Conservation (phyloP, 1,140 invertebrate genomes). For the Capitella teleta region DNA sequence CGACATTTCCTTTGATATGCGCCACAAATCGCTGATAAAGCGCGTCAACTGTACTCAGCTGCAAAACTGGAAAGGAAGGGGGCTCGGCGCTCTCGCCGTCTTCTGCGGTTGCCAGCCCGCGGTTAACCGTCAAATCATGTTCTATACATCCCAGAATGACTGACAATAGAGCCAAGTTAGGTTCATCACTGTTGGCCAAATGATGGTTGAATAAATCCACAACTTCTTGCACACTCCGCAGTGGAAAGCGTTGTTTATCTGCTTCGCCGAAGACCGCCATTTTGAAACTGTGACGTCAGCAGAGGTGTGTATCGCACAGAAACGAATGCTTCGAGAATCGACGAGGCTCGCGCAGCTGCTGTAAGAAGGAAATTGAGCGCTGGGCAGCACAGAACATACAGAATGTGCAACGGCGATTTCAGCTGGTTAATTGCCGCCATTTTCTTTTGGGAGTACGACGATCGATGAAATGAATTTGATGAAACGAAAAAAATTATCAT, state of each 20-base stretch:
- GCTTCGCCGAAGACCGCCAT: slow-evolving; percentile 40
- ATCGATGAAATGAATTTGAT: too few species aligned
- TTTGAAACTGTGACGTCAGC: slow-evolving; percentile 33
- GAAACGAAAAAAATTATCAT: too few species aligned
- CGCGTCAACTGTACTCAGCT: slow-evolving; percentile 58
- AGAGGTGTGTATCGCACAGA: too few species aligned
- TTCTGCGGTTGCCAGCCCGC: slow-evolving; percentile 26
- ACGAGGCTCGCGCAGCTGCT: too few species aligned
- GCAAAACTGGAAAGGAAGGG: slow-evolving; percentile 49
- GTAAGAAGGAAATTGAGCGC: too few species aligned
- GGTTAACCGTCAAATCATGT: slow-evolving; percentile 73
- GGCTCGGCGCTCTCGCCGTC: slow-evolving; percentile 1
- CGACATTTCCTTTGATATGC: slow-evolving; percentile 64
- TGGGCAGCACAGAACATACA: too few species aligned
- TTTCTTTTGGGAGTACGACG: too few species aligned
- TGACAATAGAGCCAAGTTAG: slow-evolving; percentile 79
- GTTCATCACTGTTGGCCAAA: slow-evolving; percentile 60
- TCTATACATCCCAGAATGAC: slow-evolving; percentile 83
- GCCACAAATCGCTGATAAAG: slow-evolving; percentile 71
- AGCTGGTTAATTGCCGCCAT: too few species aligned
- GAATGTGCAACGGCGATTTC: too few species aligned
- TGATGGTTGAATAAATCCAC: slow-evolving; percentile 69
- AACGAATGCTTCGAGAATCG: too few species aligned
- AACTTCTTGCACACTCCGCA: slow-evolving; percentile 62
- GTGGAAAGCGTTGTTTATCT: slow-evolving; percentile 56